phyloP scores from a whole-genome alignment of 2,797 vertebrate species.

The Pteronotus mesoamericanus region DNA sequence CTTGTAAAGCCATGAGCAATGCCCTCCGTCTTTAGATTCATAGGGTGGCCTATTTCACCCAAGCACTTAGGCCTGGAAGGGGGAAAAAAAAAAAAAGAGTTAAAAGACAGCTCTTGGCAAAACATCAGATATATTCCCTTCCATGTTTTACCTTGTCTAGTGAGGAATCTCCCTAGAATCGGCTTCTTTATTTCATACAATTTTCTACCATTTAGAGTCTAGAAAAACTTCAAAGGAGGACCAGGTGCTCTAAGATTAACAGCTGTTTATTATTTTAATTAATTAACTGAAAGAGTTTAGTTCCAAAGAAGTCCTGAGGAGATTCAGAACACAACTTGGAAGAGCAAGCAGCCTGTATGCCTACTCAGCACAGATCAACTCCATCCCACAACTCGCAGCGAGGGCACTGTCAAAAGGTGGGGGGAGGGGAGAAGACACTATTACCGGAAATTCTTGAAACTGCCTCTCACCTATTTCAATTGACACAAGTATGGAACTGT shows the following conservation, averaged over 20 bases:
- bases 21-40: background rate
- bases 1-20: background rate
- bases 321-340: background rate
- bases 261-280: constrained; percentile 3
- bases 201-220: constrained; percentile 65
- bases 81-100: constrained; percentile 38
- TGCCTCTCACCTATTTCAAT: background rate
- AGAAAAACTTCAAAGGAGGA: constrained; percentile 59
- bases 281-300: background rate
- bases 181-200: constrained; percentile 74
- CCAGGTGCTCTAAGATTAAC: background rate
- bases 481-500: background rate
- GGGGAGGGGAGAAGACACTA: background rate
- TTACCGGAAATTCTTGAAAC: background rate
- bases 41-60: constrained; percentile 58
- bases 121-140: constrained; percentile 72
- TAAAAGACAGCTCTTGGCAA: constrained; percentile 69
- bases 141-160: constrained; percentile 72
- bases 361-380: background rate
- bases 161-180: constrained; percentile 65
- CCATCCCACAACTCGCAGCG: background rate
- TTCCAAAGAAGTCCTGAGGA: background rate
- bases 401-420: background rate
- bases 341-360: background rate
- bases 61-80: background rate